phyloP scores from a whole-genome alignment of 2,797 vertebrate species.

The Setipinna tenuifilis region DNA sequence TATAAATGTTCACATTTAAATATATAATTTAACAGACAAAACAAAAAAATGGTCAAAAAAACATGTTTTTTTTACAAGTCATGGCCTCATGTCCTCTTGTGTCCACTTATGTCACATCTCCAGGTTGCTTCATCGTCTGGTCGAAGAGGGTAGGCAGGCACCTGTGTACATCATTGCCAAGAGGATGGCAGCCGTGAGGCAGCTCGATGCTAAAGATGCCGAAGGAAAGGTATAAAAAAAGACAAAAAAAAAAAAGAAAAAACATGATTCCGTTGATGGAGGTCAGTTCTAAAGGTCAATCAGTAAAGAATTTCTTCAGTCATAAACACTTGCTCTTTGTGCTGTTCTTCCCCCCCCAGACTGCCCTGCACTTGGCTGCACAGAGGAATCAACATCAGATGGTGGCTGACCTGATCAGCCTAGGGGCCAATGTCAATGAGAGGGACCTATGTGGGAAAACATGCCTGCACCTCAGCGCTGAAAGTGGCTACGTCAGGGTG shows the following conservation, averaged over 20 bases:
- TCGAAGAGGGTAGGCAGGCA: slow-evolving; percentile 77
- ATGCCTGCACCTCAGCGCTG: slow-evolving; percentile 82
- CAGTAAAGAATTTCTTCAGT: not conserved
- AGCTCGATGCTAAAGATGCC: slow-evolving; percentile 77
- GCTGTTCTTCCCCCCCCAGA: slow-evolving; percentile 64
- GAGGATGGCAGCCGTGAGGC: slow-evolving; percentile 73
- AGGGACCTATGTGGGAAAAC: slow-evolving; percentile 77
- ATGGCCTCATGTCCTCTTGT: too few relatives aligned
- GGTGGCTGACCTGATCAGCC: slow-evolving; percentile 78
- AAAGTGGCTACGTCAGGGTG: slow-evolving; percentile 79
- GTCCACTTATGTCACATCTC: not conserved
- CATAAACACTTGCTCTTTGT: not conserved
- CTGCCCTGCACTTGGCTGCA: slow-evolving; percentile 83
- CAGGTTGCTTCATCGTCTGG: slow-evolving; percentile 80
- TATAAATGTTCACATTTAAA: too few relatives aligned
- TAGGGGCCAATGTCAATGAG: slow-evolving; percentile 78
- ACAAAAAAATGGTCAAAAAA: too few relatives aligned
- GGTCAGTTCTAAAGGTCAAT: not conserved
- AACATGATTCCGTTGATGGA: not conserved
- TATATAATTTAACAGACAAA: too few relatives aligned
- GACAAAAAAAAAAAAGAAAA: not conserved
- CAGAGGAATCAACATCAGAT: slow-evolving; percentile 85
- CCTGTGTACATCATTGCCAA: slow-evolving; percentile 75
- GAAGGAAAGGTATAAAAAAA: slow-evolving; percentile 76
- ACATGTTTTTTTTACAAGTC: too few relatives aligned